Evolutionary conservation across 2,113 vertebrate species (phyloP).

Genomic region (Guaruba guarouba): DNA sequence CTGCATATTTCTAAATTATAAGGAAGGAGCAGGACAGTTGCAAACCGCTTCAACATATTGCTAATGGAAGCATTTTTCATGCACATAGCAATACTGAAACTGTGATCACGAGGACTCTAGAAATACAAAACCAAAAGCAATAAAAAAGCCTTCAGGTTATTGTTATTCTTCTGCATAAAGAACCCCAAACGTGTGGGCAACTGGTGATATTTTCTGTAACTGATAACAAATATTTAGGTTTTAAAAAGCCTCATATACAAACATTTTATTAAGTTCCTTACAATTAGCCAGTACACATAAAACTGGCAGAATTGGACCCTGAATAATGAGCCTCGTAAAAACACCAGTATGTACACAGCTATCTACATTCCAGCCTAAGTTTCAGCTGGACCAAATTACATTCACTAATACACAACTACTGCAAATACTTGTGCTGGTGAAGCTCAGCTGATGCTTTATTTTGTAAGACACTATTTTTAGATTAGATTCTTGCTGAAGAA

Average conservation of each 20-base stretch:
- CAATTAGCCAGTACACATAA: background rate
- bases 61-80: background rate
- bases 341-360: background rate
- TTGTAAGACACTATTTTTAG: background rate
- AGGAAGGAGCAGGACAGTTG: background rate
- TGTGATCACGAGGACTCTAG: background rate
- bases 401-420: background rate
- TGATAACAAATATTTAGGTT: background rate
- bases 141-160: background rate
- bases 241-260: background rate
- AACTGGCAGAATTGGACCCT: background rate
- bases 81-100: background rate
- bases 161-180: background rate
- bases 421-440: background rate
- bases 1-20: conserved; percentile 14
- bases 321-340: background rate
- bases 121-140: background rate
- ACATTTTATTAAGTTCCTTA: background rate
- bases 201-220: background rate
- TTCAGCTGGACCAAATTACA: background rate
- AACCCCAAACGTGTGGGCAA: background rate
- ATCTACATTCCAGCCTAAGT: background rate
- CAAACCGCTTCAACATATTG: background rate
- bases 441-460: background rate
- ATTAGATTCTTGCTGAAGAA: background rate